Evolutionary conservation across 2,888 invertebrate genomes (phyloP).

Genomic region (Corbicula japonica): DNA sequence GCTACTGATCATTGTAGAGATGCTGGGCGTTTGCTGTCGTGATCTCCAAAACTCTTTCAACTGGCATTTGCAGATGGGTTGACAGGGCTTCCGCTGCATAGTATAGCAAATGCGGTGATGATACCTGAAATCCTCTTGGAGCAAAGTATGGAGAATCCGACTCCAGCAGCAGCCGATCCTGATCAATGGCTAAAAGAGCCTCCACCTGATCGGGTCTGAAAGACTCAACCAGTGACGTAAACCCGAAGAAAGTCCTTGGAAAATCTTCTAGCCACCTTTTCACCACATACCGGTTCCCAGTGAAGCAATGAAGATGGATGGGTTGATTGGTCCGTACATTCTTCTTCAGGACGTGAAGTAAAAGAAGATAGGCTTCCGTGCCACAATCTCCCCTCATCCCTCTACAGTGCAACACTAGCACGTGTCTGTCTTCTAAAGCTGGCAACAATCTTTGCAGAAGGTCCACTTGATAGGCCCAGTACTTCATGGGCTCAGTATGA

Average conservation of each 20-base stretch:
- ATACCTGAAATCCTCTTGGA: neutral
- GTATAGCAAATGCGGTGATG: neutral
- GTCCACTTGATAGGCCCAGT: slow-evolving; percentile 7
- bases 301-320: slow-evolving; percentile 6
- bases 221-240: neutral
- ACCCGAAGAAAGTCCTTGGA: slow-evolving; percentile 2
- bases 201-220: too few species aligned
- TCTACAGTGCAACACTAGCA: too few species aligned
- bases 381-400: too few species aligned
- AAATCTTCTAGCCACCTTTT: slow-evolving; percentile 1
- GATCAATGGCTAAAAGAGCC: neutral
- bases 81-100: neutral
- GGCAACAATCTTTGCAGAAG: neutral
- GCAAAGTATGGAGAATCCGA: slow-evolving; percentile 1
- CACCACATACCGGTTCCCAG: too few species aligned
- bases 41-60: too few species aligned
- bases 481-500: slow-evolving; percentile 10
- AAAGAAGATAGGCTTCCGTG: neutral
- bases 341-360: slow-evolving; percentile 5
- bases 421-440: too few species aligned
- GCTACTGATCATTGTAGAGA: too few species aligned
- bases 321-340: neutral
- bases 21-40: too few species aligned
- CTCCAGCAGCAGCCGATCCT: slow-evolving; percentile 3
- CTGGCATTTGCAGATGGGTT: neutral